These are phyloP conservation scores for Mirounga angustirostris DNA, from an alignment of 2,113 vertebrate species.

Conservation along the genomic window DNA sequence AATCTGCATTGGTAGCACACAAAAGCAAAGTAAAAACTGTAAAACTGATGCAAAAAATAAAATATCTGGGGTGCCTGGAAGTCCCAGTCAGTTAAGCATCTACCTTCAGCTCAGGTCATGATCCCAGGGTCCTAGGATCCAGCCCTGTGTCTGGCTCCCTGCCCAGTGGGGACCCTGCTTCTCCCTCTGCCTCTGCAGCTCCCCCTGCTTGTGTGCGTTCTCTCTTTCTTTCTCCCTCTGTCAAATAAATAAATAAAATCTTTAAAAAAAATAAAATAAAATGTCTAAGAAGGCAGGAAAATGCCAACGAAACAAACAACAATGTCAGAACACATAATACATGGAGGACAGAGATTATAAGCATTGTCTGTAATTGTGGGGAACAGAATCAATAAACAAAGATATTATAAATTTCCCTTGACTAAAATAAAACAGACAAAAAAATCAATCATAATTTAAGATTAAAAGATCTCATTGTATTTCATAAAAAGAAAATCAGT, in stretches of 20 bases:
- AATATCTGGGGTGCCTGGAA: too few species aligned
- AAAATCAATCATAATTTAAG: not conserved
- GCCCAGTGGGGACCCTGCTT: not conserved
- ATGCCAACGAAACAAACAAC: not conserved
- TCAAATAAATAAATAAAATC: not conserved
- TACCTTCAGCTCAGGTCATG: too few species aligned
- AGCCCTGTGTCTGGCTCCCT: not conserved
- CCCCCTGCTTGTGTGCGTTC: not conserved
- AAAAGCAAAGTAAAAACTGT: not conserved
- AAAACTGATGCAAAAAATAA: not conserved
- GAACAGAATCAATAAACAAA: conserved; percentile 37
- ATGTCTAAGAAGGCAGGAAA: not conserved
- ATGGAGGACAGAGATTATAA: not conserved
- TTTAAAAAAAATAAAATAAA: not conserved
- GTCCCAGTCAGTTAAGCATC: too few species aligned
- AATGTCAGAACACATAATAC: not conserved
- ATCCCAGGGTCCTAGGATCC: not conserved
- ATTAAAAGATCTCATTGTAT: not conserved
- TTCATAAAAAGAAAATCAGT: not conserved
- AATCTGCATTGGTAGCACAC: not conserved
- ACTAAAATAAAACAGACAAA: not conserved
- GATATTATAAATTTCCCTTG: not conserved
- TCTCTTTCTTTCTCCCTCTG: not conserved
- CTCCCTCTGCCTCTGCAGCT: not conserved
- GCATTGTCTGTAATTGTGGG: not conserved